Evolutionary conservation across 2,888 invertebrate species (phyloP), one percentile per base, ranked within the genome.

Genomic region (Hydrotaea cyrtoneurina): DNA sequence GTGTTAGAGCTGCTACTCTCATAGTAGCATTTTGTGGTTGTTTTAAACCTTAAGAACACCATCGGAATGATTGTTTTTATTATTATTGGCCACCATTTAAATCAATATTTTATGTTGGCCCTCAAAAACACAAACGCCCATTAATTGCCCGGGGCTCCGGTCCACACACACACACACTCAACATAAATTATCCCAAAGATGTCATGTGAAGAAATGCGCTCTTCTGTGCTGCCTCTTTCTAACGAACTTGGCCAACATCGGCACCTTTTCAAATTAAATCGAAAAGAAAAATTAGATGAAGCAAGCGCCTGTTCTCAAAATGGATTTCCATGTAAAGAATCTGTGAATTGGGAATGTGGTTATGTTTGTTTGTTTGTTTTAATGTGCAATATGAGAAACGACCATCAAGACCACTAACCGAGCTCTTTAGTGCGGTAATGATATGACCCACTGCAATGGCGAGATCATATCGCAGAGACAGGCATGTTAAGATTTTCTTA

Each of bases 71-170:
- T 50, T 50, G 50, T 50, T 50, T 43, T 50, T 13, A 50, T n/a
- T n/a, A 50, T 69, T 71, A 71, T 71, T 71, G 53, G 50, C 53
- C 26, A 53, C 53, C 71, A 71, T 71, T 71, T 71, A 53, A 71
- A 50, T 71, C 46, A 71, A 71, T 71, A 53, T 71, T 71, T 71
- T 71, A 71, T 53, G 2, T 31, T 50, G 23, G 46, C 71, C 46
- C 53, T 71, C 31, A 53, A 71, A n/a, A n/a, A n/a, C n/a, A 50
- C 15, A 50, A 71, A 71, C 71, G 71, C 71, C 71, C 53, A n/a
- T 53, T 53, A 50, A 71, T 50, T 15, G 71, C 43, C 71, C 46
- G 7, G 26, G 21, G 23, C 1, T 26, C 19, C 10, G 26, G 23
- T 15, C 26, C 59, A 13, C 26, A 10, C 23, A 43, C 50, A 69